Percentiles rank a stretch among this genome's conserved stretches.
Conservation (phyloP, 1,140 invertebrate species). For the Holcopasites calliopsidis region DNA sequence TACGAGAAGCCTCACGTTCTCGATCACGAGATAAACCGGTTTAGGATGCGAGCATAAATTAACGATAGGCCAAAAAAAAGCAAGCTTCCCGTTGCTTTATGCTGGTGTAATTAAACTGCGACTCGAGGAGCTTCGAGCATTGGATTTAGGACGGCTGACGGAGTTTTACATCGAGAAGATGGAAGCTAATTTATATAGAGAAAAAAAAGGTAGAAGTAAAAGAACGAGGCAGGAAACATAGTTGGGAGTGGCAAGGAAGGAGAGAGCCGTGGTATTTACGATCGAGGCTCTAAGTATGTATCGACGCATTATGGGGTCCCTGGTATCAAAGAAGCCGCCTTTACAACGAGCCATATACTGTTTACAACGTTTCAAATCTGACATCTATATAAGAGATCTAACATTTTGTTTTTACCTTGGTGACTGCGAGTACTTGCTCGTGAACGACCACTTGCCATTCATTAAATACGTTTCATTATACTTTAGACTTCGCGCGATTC, state of each 20-base stretch:
- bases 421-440: neutral
- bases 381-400: slow-evolving; percentile 73
- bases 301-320: slow-evolving; percentile 69
- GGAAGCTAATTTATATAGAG: slow-evolving; percentile 40
- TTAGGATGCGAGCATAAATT: neutral
- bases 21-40: neutral
- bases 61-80: slow-evolving; percentile 38
- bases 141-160: slow-evolving; percentile 40
- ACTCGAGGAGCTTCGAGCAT: slow-evolving; percentile 11
- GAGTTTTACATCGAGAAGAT: slow-evolving; percentile 42
- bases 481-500: no score
- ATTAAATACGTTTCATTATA: neutral
- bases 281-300: slow-evolving; percentile 67
- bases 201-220: slow-evolving; percentile 17
- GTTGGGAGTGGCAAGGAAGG: slow-evolving; percentile 12
- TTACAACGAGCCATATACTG: slow-evolving; percentile 76
- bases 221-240: slow-evolving; percentile 3
- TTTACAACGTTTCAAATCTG: slow-evolving; percentile 75
- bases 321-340: slow-evolving; percentile 76
- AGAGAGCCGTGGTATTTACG: slow-evolving; percentile 73
- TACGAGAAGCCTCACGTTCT: no score
- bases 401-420: slow-evolving; percentile 20
- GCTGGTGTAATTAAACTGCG: slow-evolving; percentile 60
- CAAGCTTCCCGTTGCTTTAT: slow-evolving; percentile 57
- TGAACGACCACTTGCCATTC: neutral